Evolutionary conservation across 2,888 invertebrate species (phyloP).

Genomic region (Metopia argyrocephala): DNA sequence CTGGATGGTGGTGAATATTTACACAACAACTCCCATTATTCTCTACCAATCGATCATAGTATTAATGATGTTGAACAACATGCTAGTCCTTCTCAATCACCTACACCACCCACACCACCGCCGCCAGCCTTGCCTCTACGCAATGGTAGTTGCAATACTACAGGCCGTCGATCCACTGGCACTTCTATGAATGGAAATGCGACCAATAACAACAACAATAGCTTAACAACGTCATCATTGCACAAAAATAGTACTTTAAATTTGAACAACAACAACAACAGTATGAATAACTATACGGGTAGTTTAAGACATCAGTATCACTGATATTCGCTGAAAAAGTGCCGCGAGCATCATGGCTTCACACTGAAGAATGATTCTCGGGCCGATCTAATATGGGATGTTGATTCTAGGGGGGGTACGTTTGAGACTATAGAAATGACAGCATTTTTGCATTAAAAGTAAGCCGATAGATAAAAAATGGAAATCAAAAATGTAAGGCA

Average conservation of each 20-base stretch:
- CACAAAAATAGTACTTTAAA: constrained; percentile 54
- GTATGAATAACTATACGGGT: constrained; percentile 71
- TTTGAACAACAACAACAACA: constrained; percentile 68
- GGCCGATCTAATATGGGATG: constrained; percentile 59
- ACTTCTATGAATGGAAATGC: constrained; percentile 65
- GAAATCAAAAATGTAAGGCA: background rate
- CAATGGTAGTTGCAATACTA: constrained; percentile 74
- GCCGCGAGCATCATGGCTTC: constrained; percentile 55
- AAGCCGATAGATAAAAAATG: background rate
- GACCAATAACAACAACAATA: constrained; percentile 45
- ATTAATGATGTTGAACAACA: constrained; percentile 19
- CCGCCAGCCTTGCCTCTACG: constrained; percentile 76
- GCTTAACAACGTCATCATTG: constrained; percentile 40
- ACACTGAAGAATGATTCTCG: constrained; percentile 62
- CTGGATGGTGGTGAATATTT: constrained; percentile 72
- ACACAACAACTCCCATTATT: constrained; percentile 77
- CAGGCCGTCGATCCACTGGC: constrained; percentile 73
- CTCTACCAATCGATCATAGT: constrained; percentile 76
- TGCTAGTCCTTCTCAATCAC: constrained; percentile 73
- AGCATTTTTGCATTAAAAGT: constrained; percentile 67
- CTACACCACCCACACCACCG: constrained; percentile 75
- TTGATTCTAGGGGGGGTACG: constrained; percentile 34
- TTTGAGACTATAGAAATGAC: constrained; percentile 72
- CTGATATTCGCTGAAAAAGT: constrained; percentile 75
- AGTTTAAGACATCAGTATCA: constrained; percentile 75